Percentiles rank a stretch among this genome's conserved stretches.
phyloP scores from a whole-genome alignment of 1,140 invertebrate species.

The Listronotus oregonensis region DNA sequence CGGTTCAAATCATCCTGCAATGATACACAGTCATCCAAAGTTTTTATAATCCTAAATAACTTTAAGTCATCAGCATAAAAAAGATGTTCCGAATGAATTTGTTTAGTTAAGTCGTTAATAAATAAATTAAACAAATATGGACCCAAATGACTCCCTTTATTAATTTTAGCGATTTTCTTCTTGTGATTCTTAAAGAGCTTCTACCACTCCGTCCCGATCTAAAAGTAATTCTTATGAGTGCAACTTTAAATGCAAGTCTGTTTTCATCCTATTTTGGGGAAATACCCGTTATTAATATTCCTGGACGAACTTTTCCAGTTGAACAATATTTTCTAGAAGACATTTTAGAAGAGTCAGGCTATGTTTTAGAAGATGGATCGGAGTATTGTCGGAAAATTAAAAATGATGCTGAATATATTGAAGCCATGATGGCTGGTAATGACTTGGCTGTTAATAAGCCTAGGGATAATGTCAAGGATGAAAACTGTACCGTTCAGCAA shows the following conservation, averaged over 20 bases:
- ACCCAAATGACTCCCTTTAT: too few relatives aligned
- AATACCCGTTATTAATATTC: slow-evolving; percentile 73
- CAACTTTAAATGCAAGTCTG: slow-evolving; percentile 78
- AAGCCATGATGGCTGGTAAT: slow-evolving; percentile 62
- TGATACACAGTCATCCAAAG: too few relatives aligned
- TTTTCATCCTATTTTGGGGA: slow-evolving; percentile 80
- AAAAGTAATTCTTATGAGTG: slow-evolving; percentile 86
- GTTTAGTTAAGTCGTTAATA: too few relatives aligned
- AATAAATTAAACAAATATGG: too few relatives aligned
- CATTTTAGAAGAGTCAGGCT: slow-evolving; percentile 70
- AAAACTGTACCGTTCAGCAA: slow-evolving; percentile 69
- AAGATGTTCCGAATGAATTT: too few relatives aligned
- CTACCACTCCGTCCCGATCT: slow-evolving; percentile 71
- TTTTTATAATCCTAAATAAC: too few relatives aligned
- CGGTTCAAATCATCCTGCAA: too few relatives aligned
- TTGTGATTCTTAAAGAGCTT: slow-evolving; percentile 79
- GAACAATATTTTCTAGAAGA: slow-evolving; percentile 80
- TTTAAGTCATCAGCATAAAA: too few relatives aligned
- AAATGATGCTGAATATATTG: slow-evolving; percentile 60
- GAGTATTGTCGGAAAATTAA: slow-evolving; percentile 68
- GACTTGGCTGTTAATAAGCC: slow-evolving; percentile 63
- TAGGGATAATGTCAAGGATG: slow-evolving; percentile 68
- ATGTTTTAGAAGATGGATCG: slow-evolving; percentile 74
- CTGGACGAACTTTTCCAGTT: slow-evolving; percentile 81
- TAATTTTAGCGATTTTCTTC: slow-evolving; percentile 73